Percentiles rank a stretch among this genome's conserved stretches.
phyloP scores from a whole-genome alignment of 2,113 vertebrate genomes.

The Octodon degus region DNA sequence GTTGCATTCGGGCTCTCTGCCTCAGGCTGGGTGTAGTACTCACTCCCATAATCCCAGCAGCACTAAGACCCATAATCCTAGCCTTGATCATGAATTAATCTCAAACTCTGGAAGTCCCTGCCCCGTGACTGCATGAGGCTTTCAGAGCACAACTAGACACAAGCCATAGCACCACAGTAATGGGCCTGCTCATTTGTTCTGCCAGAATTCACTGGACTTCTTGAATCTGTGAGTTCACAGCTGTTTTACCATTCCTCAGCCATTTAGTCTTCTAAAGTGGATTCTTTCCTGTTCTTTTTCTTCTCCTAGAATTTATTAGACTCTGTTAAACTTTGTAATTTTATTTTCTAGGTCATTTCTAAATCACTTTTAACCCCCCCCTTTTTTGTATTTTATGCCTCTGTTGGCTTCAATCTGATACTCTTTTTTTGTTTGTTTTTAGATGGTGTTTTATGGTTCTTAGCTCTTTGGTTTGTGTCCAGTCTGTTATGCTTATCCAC shows the following conservation, averaged over 20 bases:
- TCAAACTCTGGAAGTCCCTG: no score
- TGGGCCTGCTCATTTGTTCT: neutral
- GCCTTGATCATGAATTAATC: no score
- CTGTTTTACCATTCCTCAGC: neutral
- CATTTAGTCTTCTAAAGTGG: conserved; percentile 12
- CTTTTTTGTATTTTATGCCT: neutral
- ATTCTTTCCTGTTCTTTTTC: neutral
- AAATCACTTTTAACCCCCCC: neutral
- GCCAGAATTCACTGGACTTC: neutral
- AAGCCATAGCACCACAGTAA: neutral
- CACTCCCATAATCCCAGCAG: no score
- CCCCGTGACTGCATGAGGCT: no score
- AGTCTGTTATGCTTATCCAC: neutral
- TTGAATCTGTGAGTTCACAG: conserved; percentile 13
- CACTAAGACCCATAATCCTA: no score
- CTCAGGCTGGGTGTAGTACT: no score
- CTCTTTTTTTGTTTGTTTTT: neutral
- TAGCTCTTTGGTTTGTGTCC: neutral
- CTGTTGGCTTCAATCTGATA: neutral
- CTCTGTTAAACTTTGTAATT: neutral
- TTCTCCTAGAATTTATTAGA: neutral
- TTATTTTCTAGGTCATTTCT: neutral
- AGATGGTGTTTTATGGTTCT: neutral
- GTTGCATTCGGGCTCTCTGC: no score
- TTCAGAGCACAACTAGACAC: no score